Percentiles rank a stretch among this genome's conserved stretches.
Evolutionary conservation across 2,888 invertebrate species (phyloP).

Genomic region (Machimus atricapillus): DNA sequence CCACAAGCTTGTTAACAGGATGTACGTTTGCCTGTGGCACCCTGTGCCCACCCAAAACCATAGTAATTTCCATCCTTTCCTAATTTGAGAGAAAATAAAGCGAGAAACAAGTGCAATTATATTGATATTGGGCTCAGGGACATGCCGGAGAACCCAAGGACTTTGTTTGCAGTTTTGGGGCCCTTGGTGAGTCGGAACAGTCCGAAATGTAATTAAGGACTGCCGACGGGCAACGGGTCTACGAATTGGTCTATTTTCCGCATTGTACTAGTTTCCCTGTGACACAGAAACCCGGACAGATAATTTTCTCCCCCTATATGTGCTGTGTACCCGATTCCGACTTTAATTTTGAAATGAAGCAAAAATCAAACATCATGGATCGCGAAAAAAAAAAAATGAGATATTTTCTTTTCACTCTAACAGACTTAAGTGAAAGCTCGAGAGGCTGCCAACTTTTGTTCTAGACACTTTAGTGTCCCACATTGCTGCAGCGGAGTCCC

Average conservation of each 20-base stretch:
- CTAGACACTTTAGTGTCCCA: conserved; percentile 29
- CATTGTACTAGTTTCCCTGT: not conserved
- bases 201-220: not conserved
- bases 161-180: not conserved
- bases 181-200: not conserved
- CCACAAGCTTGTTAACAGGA: not conserved
- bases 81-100: not conserved
- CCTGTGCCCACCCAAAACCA: not conserved
- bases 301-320: not conserved
- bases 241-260: not conserved
- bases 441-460: conserved; percentile 36
- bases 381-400: not conserved
- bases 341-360: conserved; percentile 7
- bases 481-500: conserved; percentile 27
- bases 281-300: not conserved
- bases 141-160: not conserved
- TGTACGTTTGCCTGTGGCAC: not conserved
- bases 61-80: not conserved
- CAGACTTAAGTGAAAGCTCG: conserved; percentile 6
- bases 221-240: not conserved
- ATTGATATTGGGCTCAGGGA: not conserved
- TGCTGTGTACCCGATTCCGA: not conserved
- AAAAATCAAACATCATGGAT: not conserved
- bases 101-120: not conserved
- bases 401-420: not conserved